These are phyloP conservation scores for Lycaon pictus DNA, from an alignment of 2,113 vertebrate species.

Conservation along the genomic window DNA sequence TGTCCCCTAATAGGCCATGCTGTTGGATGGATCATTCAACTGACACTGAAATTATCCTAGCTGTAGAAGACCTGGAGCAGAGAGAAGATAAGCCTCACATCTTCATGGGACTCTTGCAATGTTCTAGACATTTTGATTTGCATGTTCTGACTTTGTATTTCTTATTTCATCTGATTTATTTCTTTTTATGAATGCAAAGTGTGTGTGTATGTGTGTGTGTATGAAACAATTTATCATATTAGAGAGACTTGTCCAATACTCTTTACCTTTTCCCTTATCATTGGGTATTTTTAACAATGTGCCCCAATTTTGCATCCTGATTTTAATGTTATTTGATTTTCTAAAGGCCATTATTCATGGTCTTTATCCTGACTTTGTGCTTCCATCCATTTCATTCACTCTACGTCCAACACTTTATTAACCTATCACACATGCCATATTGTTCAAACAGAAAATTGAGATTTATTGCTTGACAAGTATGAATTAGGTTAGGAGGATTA, in stretches of 20 bases:
- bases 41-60: background rate
- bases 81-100: background rate
- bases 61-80: background rate
- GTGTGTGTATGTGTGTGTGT: background rate
- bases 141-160: background rate
- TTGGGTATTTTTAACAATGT: background rate
- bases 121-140: background rate
- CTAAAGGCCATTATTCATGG: background rate
- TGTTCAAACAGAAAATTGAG: slow-evolving; percentile 4
- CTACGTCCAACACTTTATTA: background rate
- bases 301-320: background rate
- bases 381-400: background rate
- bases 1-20: background rate
- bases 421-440: background rate
- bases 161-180: background rate
- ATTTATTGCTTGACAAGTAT: background rate
- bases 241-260: background rate
- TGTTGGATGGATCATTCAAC: background rate
- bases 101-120: too few species aligned
- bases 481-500: background rate
- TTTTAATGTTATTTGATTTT: background rate
- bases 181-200: background rate
- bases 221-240: too few species aligned
- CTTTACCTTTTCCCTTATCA: background rate
- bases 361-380: background rate